Conservation (phyloP, 2,888 invertebrate genomes). For the Thera britannica region DNA sequence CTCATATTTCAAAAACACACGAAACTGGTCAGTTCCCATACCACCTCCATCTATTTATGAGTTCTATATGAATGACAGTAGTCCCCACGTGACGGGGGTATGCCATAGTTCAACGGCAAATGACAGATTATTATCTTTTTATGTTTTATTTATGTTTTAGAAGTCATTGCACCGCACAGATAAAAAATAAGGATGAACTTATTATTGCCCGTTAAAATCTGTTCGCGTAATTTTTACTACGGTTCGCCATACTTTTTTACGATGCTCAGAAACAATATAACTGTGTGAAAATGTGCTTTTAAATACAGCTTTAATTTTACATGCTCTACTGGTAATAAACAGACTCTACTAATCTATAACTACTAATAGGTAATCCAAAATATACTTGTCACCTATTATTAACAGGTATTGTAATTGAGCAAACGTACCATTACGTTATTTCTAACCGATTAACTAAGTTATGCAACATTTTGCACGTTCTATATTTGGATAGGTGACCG, state of each 20-base stretch:
- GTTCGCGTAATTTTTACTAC: conserved; percentile 1
- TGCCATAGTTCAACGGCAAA: conserved; percentile 26
- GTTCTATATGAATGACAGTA: not conserved
- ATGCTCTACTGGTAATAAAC: not conserved
- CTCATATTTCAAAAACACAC: not conserved
- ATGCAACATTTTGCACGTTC: too few relatives aligned
- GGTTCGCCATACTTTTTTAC: not conserved
- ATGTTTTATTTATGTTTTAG: conserved; percentile 36
- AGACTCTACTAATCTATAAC: not conserved
- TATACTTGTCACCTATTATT: too few relatives aligned
- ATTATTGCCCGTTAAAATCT: conserved; percentile 22
- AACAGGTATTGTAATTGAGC: too few relatives aligned
- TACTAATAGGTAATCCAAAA: too few relatives aligned
- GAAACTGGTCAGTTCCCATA: not conserved
- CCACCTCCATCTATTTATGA: conserved; percentile 7
- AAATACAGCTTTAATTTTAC: too few relatives aligned
- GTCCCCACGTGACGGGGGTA: conserved; percentile 11
- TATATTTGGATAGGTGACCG: too few relatives aligned
- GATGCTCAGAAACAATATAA: not conserved
- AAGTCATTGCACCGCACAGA: conserved; percentile 24
- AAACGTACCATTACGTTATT: too few relatives aligned
- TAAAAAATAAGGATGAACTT: conserved; percentile 16
- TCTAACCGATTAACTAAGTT: too few relatives aligned
- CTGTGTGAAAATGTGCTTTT: not conserved
- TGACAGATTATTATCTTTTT: conserved; percentile 27